A percentile compares a stretch with the other conserved stretches of the same genome.
phyloP scores from a whole-genome alignment of 2,888 invertebrate species.

The Dolichopus griseipennis region DNA sequence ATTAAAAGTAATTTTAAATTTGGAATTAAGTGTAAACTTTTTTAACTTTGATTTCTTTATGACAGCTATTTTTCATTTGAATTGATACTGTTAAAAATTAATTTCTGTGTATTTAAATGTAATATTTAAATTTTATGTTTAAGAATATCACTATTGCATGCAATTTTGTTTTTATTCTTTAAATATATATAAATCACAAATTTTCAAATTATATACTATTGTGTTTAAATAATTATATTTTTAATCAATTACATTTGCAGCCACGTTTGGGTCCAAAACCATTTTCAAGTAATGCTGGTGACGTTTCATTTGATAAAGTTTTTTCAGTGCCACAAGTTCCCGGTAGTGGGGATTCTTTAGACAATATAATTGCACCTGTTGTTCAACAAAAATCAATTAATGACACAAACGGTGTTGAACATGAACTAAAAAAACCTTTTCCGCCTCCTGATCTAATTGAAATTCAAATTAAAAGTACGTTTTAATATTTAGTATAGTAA shows the following conservation, averaged over 20 bases:
- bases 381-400: not conserved
- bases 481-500: not conserved
- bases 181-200: not conserved
- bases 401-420: conserved; percentile 20
- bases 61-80: too few species aligned
- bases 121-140: not conserved
- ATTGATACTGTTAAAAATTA: too few species aligned
- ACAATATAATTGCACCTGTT: conserved; percentile 14
- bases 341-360: conserved; percentile 30
- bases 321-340: conserved; percentile 72
- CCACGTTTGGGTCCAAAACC: conserved; percentile 79
- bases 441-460: conserved; percentile 32
- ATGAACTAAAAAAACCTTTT: conserved; percentile 24
- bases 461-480: conserved; percentile 49
- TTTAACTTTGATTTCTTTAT: too few species aligned
- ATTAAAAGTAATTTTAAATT: too few species aligned
- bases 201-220: not conserved
- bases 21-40: too few species aligned
- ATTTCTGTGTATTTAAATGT: not conserved
- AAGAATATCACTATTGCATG: not conserved
- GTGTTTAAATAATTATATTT: not conserved
- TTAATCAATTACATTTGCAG: conserved; percentile 42
- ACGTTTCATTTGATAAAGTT: conserved; percentile 72
- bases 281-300: conserved; percentile 69
- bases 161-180: not conserved